Conservation (phyloP, 53 echinoderm and acorn worm species). For the Temnopleurus reevesii region DNA sequence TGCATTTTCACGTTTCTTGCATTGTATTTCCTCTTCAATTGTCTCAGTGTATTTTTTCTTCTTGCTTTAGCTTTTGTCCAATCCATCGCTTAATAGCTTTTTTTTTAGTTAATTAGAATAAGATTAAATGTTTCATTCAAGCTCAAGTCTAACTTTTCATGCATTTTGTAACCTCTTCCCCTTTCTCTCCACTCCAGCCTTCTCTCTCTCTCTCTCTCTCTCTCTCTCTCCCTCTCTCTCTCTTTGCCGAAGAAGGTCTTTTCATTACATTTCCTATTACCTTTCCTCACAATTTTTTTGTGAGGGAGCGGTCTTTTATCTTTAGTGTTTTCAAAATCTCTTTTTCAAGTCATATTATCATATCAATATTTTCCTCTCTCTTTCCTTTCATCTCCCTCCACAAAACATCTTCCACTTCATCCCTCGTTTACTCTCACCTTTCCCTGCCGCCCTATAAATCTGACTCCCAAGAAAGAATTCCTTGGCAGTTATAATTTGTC, state of each 20-base stretch:
- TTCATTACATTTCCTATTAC: background rate
- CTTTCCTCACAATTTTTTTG: background rate
- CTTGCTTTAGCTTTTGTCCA: background rate
- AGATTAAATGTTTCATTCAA: no score
- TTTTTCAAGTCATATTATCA: background rate
- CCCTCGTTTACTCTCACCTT: constrained; percentile 14
- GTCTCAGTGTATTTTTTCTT: background rate
- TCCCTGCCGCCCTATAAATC: constrained; percentile 18
- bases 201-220: background rate
- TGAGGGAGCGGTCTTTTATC: no score
- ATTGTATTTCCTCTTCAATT: background rate
- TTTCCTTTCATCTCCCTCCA: no score
- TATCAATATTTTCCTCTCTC: background rate
- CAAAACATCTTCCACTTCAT: no score
- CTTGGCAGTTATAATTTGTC: constrained; percentile 28
- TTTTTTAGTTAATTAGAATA: no score
- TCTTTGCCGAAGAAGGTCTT: background rate
- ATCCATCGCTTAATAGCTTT: background rate
- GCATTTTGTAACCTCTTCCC: no score
- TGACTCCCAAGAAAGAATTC: constrained; percentile 24
- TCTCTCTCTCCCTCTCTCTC: background rate
- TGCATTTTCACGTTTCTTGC: background rate
- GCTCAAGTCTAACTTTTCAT: no score
- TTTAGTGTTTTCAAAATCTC: background rate
- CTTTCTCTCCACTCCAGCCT: background rate